Base-by-base conservation (phyloP, 2,113 vertebrate species). In the Lampris incognitus region DNA sequence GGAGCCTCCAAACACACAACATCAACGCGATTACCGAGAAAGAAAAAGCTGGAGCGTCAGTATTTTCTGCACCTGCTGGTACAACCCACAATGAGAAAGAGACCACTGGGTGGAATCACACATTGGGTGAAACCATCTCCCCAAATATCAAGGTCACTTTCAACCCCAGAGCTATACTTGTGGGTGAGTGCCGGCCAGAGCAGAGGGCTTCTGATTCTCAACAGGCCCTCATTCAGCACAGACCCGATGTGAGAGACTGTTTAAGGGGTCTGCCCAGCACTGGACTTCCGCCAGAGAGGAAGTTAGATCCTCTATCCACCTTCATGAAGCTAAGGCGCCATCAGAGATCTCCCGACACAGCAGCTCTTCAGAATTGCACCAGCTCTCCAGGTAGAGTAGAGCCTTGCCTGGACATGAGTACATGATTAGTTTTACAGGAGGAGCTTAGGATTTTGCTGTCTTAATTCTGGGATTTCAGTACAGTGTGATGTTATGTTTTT, bases 301-400 rank as follows among this genome's bases (percentile, higher is more conserved):
- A 74, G 67, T 11, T 77, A 1, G 91, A 92, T 73, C 86, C 89
- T 37, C 58, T 93, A 59, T 72, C 78, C 68, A 76, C 48, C 58
- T 93, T 93, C 80, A 92, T 93, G 72, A 82, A 81, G 58, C 79
- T 93, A 11, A 81, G 92, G 44, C 85, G 86, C 48, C 88, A 87
- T 58, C 87, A 82, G 65, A 42, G 1, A 0, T 2, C 71, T 55
- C 0, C 52, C 9, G 55, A n/a, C 5, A 36, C 66, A 49, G 55
- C 38, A 46, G 9, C 41, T 7, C 10, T 60, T 65, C 68, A 60
- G 66, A 74, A 40, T 36, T 78, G 46, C 3, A 5, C 36, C 50
- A 55, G 2, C 39, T 3, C 58, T 64, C 9, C 81, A 89, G 91
- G 90, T 91, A 82, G 2, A 13, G n/a, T 46, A 49, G 13, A 6